Base-by-base conservation (phyloP, 2,113 vertebrate species). In the Melierax canorus region DNA sequence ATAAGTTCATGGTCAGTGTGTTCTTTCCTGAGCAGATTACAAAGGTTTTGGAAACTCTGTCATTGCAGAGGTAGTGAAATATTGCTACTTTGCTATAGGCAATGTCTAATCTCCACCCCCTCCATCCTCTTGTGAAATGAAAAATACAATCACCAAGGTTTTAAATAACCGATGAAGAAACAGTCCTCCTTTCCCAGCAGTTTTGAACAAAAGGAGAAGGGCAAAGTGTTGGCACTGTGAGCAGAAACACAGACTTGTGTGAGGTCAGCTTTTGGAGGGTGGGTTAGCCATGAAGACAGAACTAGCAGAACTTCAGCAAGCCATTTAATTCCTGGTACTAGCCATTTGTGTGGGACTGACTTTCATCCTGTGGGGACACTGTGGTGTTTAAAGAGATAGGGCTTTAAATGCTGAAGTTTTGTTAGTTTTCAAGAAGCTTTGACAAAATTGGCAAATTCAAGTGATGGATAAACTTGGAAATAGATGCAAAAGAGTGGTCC, bases 91-190 rank as follows among this genome's bases (percentile, higher is more conserved):
- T 91, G 86, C 84, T 91, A 92, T 83, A 95, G 80, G 74, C 86
- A 74, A 72, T 79, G 75, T 55, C 78, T 92, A 41, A 91, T 82
- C 62, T 69, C 87, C 91, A 76, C 93, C 69, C 80, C 26, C 34
- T 85, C 58, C 66, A 62, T 90, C 81, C 90, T 96, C 85, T 88
- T 82, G 74, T 96, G 92, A 93, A 97, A 97, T 91, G 59, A 90
- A 95, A 96, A 94, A 73, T 72, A 81, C 56, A 88, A 73, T 89
- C 69, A 62, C 41, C 10, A 59, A 85, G 71, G 62, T 90, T 95
- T 96, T 71, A 94, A 94, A 66, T 91, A 92, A 87, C 80, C 0
- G 16, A 71, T 89, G 84, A 89, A 94, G 92, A 92, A 95, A 94
- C n/a, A 91, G 59, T 45, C 22, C 3, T 78, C 36, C 39, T 96